Base-by-base conservation (phyloP, 2,888 invertebrate species). In the Pherbina coryleti region DNA sequence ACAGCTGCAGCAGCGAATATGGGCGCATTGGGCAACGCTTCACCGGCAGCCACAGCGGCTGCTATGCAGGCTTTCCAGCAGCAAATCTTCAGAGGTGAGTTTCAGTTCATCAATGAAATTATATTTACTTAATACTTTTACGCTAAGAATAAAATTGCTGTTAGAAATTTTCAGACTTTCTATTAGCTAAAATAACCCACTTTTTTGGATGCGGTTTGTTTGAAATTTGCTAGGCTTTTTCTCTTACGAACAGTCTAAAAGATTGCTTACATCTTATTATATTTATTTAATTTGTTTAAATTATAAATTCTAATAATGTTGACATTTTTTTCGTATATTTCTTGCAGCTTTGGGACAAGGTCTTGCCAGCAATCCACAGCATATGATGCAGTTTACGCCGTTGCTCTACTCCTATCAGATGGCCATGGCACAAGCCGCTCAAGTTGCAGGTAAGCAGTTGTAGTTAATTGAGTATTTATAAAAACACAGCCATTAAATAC, bases 341-440 rank as follows among this genome's bases (percentile, higher is more conserved):
- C 44, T 75, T 78, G 1, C 74, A 90, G 90, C 88, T 80, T 83
- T 90, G 80, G 88, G 88, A 22, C 87, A 88, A 82, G 88, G 88
- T 71, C 81, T 89, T 80, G 87, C 89, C 37, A 84, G 85, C 14
- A 89, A 88, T 85, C 95, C 96, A 66, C 95, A 96, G 64, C 96
- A 97, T 88, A 95, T 97, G 94, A 93, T 96, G 90, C 96, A 96
- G 85, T 96, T 97, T 90, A 94, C 94, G 49, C 97, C 97, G 66
- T 91, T 97, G 74, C 92, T 97, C 77, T 97, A 96, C 91, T 96
- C 96, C 5, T 97, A 97, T 91, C 96, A 97, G 90, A 92, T 97
- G 86, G 96, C 96, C 79, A 94, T 94, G 94, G 95, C 94, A 80
- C 95, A 95, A 89, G 94, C 94, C 80, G 92, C 92, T 64, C 89